These are phyloP conservation scores for Cichladusa arquata DNA, from an alignment of 2,113 vertebrate genomes.

Conservation along the genomic window DNA sequence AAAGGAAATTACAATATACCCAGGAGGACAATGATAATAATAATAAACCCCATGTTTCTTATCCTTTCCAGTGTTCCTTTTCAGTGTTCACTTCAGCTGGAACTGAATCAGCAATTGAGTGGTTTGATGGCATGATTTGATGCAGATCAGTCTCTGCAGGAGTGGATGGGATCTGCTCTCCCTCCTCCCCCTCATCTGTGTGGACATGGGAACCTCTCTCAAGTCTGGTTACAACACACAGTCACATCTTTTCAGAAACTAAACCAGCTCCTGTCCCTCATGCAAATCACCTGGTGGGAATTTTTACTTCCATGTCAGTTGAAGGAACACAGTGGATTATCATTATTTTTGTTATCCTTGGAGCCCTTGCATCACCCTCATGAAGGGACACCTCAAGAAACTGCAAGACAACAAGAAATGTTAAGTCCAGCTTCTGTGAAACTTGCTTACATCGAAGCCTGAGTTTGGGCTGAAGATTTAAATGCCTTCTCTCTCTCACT, in stretches of 20 bases:
- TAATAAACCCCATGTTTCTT: neutral
- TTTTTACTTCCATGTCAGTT: neutral
- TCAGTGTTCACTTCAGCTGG: neutral
- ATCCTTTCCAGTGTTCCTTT: neutral
- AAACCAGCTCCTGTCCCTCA: neutral
- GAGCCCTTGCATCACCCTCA: neutral
- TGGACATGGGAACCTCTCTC: neutral
- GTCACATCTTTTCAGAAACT: neutral
- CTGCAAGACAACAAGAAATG: neutral
- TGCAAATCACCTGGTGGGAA: neutral
- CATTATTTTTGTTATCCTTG: neutral
- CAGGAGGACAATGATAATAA: neutral
- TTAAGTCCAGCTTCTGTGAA: neutral
- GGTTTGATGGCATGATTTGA: neutral
- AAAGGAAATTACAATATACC: neutral
- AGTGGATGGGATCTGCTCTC: neutral
- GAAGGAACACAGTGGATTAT: neutral
- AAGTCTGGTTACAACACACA: neutral
- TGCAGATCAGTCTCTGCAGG: neutral
- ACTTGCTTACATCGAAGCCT: neutral
- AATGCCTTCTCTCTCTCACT: neutral
- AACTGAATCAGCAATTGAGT: neutral
- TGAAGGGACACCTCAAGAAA: neutral
- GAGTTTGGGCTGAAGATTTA: constrained; percentile 30
- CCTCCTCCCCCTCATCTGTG: neutral